Evolutionary conservation across 2,113 vertebrate genomes (phyloP).

Genomic region (Cyphomyrus discorhynchus): DNA sequence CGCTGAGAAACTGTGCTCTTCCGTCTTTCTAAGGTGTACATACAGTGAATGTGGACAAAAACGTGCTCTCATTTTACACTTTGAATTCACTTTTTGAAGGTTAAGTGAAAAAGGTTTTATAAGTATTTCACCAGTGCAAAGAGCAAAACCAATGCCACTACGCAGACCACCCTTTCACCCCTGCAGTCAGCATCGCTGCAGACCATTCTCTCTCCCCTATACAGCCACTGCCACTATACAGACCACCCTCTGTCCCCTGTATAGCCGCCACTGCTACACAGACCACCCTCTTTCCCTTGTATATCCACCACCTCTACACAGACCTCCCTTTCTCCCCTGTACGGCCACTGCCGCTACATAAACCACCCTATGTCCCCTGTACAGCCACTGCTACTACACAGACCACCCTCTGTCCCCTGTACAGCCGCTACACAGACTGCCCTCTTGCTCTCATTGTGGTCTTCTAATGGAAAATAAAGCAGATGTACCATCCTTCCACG

Average conservation of each 20-base stretch:
- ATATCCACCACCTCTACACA: not conserved
- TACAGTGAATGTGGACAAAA: not conserved
- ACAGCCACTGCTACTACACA: not conserved
- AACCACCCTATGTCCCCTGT: not conserved
- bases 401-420: too few species aligned
- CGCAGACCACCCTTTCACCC: not conserved
- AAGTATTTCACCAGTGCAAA: not conserved
- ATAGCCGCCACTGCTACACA: not conserved
- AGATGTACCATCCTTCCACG: not conserved
- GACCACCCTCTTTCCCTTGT: not conserved
- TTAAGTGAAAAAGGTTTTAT: not conserved
- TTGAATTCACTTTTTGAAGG: not conserved
- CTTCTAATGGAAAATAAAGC: conserved; percentile 9
- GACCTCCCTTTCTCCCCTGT: not conserved
- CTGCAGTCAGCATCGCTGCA: not conserved
- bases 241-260: not conserved
- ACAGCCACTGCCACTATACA: not conserved
- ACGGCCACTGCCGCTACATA: not conserved
- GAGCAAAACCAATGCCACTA: not conserved
- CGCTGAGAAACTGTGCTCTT: not conserved
- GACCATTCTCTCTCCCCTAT: not conserved
- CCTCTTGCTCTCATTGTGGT: not conserved
- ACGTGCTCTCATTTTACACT: not conserved
- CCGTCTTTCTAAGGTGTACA: not conserved
- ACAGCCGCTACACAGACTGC: not conserved